phyloP scores from a whole-genome alignment of 2,113 vertebrate genomes.

The Alligator sinensis region DNA sequence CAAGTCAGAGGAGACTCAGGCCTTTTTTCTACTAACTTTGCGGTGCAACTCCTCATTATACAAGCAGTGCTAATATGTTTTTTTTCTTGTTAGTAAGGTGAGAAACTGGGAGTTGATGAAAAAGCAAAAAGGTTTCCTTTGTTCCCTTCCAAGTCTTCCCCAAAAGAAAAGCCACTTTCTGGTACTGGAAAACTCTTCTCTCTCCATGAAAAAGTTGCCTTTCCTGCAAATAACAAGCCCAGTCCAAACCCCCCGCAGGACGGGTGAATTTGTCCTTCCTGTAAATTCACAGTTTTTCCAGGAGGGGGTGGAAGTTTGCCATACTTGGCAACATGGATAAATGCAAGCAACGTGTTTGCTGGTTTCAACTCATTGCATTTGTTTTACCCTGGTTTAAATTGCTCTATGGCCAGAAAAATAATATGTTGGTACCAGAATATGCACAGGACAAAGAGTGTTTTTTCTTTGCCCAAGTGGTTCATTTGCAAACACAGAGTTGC shows the following conservation, averaged over 20 bases:
- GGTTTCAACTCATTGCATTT: not conserved
- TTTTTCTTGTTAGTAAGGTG: not conserved
- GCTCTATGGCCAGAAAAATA: slow-evolving; percentile 11
- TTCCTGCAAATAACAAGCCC: not conserved
- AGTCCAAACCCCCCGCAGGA: not conserved
- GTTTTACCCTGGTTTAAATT: slow-evolving; percentile 42
- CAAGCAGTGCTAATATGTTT: not conserved
- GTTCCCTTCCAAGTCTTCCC: not conserved
- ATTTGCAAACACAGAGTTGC: slow-evolving; percentile 20
- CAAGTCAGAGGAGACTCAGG: not conserved
- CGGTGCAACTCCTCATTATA: not conserved
- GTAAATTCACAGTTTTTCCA: slow-evolving; percentile 61
- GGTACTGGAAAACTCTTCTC: not conserved
- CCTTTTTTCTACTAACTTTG: not conserved
- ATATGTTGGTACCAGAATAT: slow-evolving; percentile 3
- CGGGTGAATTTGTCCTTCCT: not conserved
- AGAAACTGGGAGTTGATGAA: not conserved
- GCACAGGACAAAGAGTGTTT: slow-evolving; percentile 18
- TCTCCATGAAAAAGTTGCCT: not conserved
- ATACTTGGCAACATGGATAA: slow-evolving; percentile 1
- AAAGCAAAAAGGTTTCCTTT: not conserved
- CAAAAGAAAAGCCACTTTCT: not conserved
- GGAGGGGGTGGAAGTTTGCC: slow-evolving; percentile 66
- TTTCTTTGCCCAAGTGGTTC: slow-evolving; percentile 40
- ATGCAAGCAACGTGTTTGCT: not conserved